These are phyloP conservation scores for Philaenus spumarius DNA, from an alignment of 1,140 invertebrate species.

Conservation along the genomic window DNA sequence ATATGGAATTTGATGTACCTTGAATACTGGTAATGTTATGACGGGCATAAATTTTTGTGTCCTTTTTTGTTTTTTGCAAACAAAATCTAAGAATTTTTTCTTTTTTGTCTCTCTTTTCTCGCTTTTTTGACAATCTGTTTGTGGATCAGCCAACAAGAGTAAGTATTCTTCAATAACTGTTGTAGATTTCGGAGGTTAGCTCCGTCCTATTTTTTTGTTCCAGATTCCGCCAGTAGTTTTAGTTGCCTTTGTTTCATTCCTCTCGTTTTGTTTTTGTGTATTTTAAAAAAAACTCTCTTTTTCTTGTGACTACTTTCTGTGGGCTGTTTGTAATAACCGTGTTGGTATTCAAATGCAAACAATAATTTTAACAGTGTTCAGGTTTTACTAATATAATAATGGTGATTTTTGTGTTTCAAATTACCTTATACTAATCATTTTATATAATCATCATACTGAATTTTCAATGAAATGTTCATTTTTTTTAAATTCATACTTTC, in stretches of 20 bases:
- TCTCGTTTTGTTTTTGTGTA: not conserved
- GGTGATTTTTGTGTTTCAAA: not conserved
- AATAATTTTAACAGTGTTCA: too few species aligned
- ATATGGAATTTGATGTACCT: too few species aligned
- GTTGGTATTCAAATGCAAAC: constrained; percentile 36
- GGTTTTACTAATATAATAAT: too few species aligned
- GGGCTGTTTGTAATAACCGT: constrained; percentile 20
- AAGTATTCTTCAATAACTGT: constrained; percentile 15
- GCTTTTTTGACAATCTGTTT: constrained; percentile 21
- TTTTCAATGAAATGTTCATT: too few species aligned
- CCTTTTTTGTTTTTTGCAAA: not conserved
- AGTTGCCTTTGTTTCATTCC: not conserved
- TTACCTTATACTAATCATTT: not conserved
- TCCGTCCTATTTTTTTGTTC: not conserved
- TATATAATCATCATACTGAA: too few species aligned
- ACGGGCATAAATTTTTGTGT: too few species aligned
- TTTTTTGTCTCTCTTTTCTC: constrained; percentile 12
- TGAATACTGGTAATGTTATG: too few species aligned
- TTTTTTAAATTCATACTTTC: too few species aligned
- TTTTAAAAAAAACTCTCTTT: too few species aligned
- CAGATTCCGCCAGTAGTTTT: too few species aligned
- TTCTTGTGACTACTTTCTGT: not conserved
- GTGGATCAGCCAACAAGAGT: constrained; percentile 17
- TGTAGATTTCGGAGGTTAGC: not conserved
- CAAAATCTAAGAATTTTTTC: constrained; percentile 16